Base-by-base conservation (phyloP, 2,888 invertebrate species). In the Resseliella maxima region DNA sequence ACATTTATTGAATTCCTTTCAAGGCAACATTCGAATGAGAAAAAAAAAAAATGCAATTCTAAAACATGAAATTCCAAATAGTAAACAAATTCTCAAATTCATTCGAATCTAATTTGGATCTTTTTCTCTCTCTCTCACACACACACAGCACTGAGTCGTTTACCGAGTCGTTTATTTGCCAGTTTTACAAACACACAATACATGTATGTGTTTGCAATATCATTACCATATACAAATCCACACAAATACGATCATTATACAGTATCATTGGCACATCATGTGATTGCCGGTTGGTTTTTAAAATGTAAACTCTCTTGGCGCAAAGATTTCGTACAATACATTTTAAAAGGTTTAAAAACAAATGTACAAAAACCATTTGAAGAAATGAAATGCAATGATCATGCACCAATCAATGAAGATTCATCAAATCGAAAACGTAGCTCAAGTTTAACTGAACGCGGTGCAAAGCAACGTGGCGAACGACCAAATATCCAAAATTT, bases 201-300 rank as follows among this genome's bases (percentile, higher is more conserved):
- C 91, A 96, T 98, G 96, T 96, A 96, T 87, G 96, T 99, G 88
- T 98, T 99, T 93, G 98, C 98, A 83, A 98, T 98, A 89, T 94
- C 98, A 88, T 93, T 98, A 88, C 98, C 98, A 1, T 99, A 98
- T 92, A 98, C 98, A 12, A 98, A 98, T 92, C 98, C 98, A 0
- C 96, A 97, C 92, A 97, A 96, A 90, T 99, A 98, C 92, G 97
- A 97, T 91, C 98, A 98, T 92, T 99, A 98, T 91, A 97, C 96
- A 27, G 98, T 99, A 36, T 97, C 98, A 15, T 92, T 98, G 90
- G 98, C 99, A 86, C 97, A 99, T 92, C 98, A 98, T 92, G 97
- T 99, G 5, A 97, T 99, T 89, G 97, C 98, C 85, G 97, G 98
- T 88, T 99, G 99, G 99, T 98, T 98, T 92, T 93, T 99, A 88